Percentiles rank a stretch among this genome's conserved stretches.
Evolutionary conservation across 1,140 invertebrate species (phyloP).

Genomic region (Calephelis virginiensis): DNA sequence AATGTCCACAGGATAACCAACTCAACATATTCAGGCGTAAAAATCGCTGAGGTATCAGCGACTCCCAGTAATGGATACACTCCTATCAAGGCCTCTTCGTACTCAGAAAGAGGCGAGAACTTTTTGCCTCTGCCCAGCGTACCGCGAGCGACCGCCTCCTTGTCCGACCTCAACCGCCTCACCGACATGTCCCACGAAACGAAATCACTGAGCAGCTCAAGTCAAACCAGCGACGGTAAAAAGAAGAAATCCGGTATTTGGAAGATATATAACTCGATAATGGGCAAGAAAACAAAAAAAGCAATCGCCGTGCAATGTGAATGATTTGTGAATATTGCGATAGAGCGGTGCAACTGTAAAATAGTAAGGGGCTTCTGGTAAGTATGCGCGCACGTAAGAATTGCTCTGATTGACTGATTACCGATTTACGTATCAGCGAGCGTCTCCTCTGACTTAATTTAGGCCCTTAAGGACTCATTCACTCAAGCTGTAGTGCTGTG

Average conservation of each 20-base stretch:
- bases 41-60: slow-evolving; percentile 36
- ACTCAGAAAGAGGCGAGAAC: slow-evolving; percentile 8
- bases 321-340: not conserved
- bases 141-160: slow-evolving; percentile 27
- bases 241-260: slow-evolving; percentile 39
- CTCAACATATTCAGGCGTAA: slow-evolving; percentile 32
- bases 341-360: too few species aligned
- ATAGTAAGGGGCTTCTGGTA: too few species aligned
- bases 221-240: slow-evolving; percentile 35
- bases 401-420: too few species aligned
- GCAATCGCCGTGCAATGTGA: slow-evolving; percentile 19
- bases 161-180: slow-evolving; percentile 29
- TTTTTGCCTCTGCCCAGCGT: slow-evolving; percentile 31
- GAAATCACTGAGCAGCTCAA: slow-evolving; percentile 35
- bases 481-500: too few species aligned
- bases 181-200: slow-evolving; percentile 29
- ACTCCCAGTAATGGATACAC: slow-evolving; percentile 6
- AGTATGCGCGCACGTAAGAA: too few species aligned
- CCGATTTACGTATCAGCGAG: too few species aligned
- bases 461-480: too few species aligned
- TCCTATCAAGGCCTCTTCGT: slow-evolving; percentile 15
- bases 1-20: slow-evolving; percentile 31
- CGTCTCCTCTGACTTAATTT: too few species aligned
- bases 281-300: slow-evolving; percentile 31
- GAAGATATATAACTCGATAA: slow-evolving; percentile 27